phyloP scores from a whole-genome alignment of 2,113 vertebrate genomes.

The Periophthalmus modestus region DNA sequence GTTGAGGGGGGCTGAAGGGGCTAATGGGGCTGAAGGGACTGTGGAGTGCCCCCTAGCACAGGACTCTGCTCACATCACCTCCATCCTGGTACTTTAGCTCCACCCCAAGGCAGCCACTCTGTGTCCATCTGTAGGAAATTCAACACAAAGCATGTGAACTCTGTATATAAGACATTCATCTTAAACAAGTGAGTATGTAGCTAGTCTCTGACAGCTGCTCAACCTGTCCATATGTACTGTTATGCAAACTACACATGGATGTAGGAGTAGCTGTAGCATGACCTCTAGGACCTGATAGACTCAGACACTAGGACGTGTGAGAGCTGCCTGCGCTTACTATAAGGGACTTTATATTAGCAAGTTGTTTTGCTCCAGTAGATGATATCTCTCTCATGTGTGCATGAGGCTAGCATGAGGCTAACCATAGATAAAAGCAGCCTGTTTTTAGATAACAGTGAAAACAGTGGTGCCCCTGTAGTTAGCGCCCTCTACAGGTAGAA shows the following conservation, averaged over 20 bases:
- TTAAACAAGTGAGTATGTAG: not conserved
- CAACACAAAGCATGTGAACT: not conserved
- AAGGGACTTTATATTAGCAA: not conserved
- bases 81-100: not conserved
- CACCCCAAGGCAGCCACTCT: not conserved
- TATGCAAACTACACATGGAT: not conserved
- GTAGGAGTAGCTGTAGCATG: slow-evolving; percentile 2
- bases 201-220: not conserved
- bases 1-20: no score
- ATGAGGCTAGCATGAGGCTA: not conserved
- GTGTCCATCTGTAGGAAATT: not conserved
- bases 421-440: not conserved
- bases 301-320: not conserved
- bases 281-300: not conserved
- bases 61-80: not conserved
- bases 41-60: not conserved
- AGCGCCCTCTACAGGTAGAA: not conserved
- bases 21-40: not conserved
- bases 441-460: not conserved
- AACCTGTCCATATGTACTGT: not conserved
- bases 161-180: not conserved
- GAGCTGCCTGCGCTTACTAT: not conserved
- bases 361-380: not conserved
- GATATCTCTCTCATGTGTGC: not conserved
- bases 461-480: not conserved